A percentile compares a stretch with the other conserved stretches of the same genome.
Conservation (phyloP, 2,113 vertebrate genomes). For the Brachyhypopomus gauderio region DNA sequence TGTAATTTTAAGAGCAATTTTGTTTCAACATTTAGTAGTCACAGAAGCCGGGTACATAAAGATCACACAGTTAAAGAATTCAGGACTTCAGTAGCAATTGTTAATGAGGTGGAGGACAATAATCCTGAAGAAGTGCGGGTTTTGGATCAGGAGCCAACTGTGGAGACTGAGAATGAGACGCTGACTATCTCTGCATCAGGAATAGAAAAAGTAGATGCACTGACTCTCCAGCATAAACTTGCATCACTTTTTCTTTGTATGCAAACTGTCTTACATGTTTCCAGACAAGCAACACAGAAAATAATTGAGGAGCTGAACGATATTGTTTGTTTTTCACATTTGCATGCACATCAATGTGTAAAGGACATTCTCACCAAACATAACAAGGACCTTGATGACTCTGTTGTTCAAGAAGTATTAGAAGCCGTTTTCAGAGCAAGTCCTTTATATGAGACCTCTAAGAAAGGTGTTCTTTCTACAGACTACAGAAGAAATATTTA, state of each 20-base stretch:
- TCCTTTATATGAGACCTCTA: background rate
- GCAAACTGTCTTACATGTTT: too few relatives aligned
- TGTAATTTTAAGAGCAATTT: conserved; percentile 14
- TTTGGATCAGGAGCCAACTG: conserved; percentile 16
- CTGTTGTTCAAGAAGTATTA: background rate
- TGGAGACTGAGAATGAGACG: too few relatives aligned
- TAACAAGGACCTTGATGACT: conserved; percentile 2
- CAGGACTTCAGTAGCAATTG: conserved; percentile 11
- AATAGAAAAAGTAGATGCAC: too few relatives aligned
- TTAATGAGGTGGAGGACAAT: background rate
- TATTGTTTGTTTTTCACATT: too few relatives aligned
- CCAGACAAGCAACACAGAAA: too few relatives aligned
- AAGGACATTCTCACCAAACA: conserved; percentile 1
- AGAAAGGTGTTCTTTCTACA: conserved; percentile 32
- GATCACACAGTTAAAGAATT: conserved; percentile 12
- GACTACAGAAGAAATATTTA: conserved; percentile 47
- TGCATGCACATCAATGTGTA: too few relatives aligned
- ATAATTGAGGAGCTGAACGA: too few relatives aligned
- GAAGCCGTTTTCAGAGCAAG: background rate
- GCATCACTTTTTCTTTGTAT: too few relatives aligned
- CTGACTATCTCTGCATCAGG: too few relatives aligned
- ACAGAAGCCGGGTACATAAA: background rate
- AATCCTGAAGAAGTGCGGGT: background rate
- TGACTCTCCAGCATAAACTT: too few relatives aligned
- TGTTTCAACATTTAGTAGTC: background rate